Conservation (phyloP, 2,888 invertebrate genomes). For the Ptilodon capucinus region DNA sequence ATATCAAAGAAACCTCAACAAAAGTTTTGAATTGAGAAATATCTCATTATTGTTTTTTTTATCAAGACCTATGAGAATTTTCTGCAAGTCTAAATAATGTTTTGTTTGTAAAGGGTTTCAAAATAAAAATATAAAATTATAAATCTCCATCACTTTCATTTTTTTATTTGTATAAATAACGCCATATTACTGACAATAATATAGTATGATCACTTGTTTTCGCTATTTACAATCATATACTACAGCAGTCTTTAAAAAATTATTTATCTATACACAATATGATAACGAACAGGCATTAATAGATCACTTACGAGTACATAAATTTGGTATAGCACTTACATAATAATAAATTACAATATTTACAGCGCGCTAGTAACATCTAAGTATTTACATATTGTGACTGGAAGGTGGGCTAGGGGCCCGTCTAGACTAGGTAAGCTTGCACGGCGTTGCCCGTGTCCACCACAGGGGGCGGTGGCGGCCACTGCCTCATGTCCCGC, state of each 20-base stretch:
- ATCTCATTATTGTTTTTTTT: too few species aligned
- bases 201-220: slow-evolving; percentile 81
- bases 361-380: slow-evolving; percentile 70
- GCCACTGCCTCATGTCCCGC: slow-evolving; percentile 74
- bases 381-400: slow-evolving; percentile 73
- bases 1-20: background rate
- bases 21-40: background rate
- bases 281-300: slow-evolving; percentile 81
- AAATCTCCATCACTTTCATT: slow-evolving; percentile 76
- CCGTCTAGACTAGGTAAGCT: slow-evolving; percentile 86
- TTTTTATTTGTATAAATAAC: slow-evolving; percentile 78
- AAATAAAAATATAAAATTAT: slow-evolving; percentile 63
- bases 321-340: slow-evolving; percentile 81
- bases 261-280: slow-evolving; percentile 79
- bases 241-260: slow-evolving; percentile 84
- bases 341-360: slow-evolving; percentile 76
- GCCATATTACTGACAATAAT: slow-evolving; percentile 78
- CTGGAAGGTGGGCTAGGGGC: slow-evolving; percentile 70
- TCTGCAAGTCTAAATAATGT: background rate
- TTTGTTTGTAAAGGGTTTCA: background rate
- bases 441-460: slow-evolving; percentile 81
- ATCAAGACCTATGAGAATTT: background rate
- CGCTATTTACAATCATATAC: slow-evolving; percentile 81
- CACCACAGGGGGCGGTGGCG: slow-evolving; percentile 74
- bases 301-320: slow-evolving; percentile 78